Base-by-base conservation (phyloP, 1,140 invertebrate genomes). In the Drosophila ohnishii region DNA sequence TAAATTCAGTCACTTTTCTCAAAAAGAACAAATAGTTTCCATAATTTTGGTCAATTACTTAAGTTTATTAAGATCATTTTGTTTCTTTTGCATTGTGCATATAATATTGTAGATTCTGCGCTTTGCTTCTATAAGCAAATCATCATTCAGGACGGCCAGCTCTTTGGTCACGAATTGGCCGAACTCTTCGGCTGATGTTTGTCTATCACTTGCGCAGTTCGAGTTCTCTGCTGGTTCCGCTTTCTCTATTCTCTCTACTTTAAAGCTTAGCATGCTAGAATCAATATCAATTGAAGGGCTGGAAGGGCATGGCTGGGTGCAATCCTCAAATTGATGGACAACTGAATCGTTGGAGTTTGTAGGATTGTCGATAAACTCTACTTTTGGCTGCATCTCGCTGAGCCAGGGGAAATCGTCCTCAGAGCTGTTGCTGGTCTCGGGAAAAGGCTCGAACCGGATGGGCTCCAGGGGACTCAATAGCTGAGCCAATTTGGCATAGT, bases 141-240 rank as follows among this genome's bases (percentile, higher is more conserved):
- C 71, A 22, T 70, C 56, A 16, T 48, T 71, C 2, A 83, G 34
- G 5, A 75, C 51, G 9, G 50, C 40, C 8, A 83, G 25, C 34
- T 83, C 80, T 28, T 83, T 79, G 22, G 44, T 62, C 30, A 83
- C 48, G n/a, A 84, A 79, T 37, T 71, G 25, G 39, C 64, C 66
- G 55, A 83, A 83, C 47, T 82, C 69, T 40, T 75, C 57, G 13
- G 55, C 34, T 10, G 61, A 28, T 37, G 62, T 30, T 7, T 53
- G 22, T 6, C 34, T 73, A 39, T 51, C 48, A 9, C 19, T 35
- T n/a, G 32, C 16, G 2, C 32, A 47, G 10, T 9, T 32, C 6
- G 35, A 47, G 10, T 9, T 32, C 9, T 42, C 39, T 1, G 16
- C 1, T 3, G 3, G 5, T 4, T 45, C 45, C 10, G 28, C n/a